phyloP scores from a whole-genome alignment of 2,797 vertebrate genomes.

The Sebastes flavidus region DNA sequence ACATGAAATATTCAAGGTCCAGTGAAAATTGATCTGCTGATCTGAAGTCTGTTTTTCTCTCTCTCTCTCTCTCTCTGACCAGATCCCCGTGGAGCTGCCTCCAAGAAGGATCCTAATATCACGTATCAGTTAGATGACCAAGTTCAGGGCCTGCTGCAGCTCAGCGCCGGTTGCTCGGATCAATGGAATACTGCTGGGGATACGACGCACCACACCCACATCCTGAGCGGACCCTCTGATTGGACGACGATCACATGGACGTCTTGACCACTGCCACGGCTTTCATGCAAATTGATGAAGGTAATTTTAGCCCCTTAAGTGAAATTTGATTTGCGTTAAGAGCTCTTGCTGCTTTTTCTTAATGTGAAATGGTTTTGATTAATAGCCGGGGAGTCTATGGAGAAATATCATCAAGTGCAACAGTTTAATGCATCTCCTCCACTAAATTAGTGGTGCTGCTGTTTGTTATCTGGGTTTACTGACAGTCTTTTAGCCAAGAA shows the following conservation, averaged over 20 bases:
- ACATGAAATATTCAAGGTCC: conserved; percentile 86
- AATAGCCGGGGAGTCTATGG: conserved; percentile 38
- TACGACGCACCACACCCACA: conserved; percentile 64
- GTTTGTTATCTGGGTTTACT: conserved; percentile 23
- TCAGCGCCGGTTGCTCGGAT: conserved; percentile 51
- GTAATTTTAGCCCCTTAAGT: conserved; percentile 69
- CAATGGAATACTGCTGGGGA: conserved; percentile 65
- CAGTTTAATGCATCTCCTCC: conserved; percentile 32
- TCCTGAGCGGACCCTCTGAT: conserved; percentile 56
- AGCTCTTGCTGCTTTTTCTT: conserved; percentile 39
- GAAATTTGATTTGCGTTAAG: conserved; percentile 64
- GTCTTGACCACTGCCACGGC: conserved; percentile 54
- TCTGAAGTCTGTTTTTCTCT: conserved; percentile 80
- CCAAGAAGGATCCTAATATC: conserved; percentile 71
- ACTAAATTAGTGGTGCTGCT: conserved; percentile 36
- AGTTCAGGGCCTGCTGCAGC: conserved; percentile 67
- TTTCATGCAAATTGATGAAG: conserved; percentile 64
- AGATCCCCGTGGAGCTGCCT: conserved; percentile 60
- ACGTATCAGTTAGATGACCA: conserved; percentile 74
- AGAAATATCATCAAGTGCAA: conserved; percentile 49
- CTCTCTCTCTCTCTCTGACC: conserved; percentile 76
- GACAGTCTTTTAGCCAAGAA: background rate
- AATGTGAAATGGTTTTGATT: conserved; percentile 52
- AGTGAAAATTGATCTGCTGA: conserved; percentile 89
- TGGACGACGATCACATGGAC: conserved; percentile 54